Base-by-base conservation (phyloP, 2,888 invertebrate genomes). In the Melinaea menophilus region DNA sequence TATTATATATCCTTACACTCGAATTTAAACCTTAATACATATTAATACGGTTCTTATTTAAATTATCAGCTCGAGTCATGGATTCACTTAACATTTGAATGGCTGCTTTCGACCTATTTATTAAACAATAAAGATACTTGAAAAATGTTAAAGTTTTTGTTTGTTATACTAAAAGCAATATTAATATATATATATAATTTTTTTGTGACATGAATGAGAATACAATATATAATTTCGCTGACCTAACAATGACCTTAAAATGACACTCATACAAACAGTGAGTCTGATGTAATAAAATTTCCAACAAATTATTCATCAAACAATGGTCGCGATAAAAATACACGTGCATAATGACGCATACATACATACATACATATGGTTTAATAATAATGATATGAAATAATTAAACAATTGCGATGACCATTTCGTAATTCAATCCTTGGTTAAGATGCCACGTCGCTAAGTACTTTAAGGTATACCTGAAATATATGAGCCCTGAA, bases 51-150 rank as follows among this genome's bases (percentile, higher is more conserved):
- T 46, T 63, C 2, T 41, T 41, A 41, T 12, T 41, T 56, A 12
- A 9, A 9, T 48, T 45, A 9, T 31, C n/a, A 37, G 1, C 51
- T 9, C 31, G 9, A 54, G 35, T 57, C 13, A n/a, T 55, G 31
- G 58, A 61, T 61, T 62, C 62, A 64, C 64, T 64, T 67, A 68
- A 68, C 69, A 71, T 62, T 63, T 64, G 62, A 67, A 69, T 72
- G 76, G 72, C 73, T 73, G 71, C 71, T 73, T 72, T 72, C 69
- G 72, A 70, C 65, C 72, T 77, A 74, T 75, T 75, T 76, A 77
- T 78, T 77, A 75, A 72, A 72, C 70, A 62, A 74, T 76, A 72
- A 71, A 75, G 74, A 73, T 77, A 73, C 72, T 70, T 73, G 66
- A 67, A 69, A 69, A 73, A 71, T 69, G 7, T 48, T 46, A 45